phyloP scores from a whole-genome alignment of 1,140 invertebrate genomes.

The Drosophila insularis region DNA sequence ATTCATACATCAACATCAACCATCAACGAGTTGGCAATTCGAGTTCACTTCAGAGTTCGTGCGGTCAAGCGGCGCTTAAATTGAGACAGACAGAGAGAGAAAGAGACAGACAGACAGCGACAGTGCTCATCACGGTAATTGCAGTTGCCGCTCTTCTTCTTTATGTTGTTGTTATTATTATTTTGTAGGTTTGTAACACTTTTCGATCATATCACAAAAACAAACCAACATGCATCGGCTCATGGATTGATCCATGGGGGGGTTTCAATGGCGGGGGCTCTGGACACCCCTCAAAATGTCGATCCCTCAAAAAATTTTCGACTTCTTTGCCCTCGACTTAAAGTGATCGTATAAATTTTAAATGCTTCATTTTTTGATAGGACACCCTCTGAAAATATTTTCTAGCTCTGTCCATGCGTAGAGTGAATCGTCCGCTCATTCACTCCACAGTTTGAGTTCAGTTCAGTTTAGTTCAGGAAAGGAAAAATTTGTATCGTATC shows the following conservation, averaged over 20 bases:
- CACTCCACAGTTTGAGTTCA: conserved; percentile 22
- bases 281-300: too few species aligned
- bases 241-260: too few species aligned
- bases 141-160: conserved; percentile 38
- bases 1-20: too few species aligned
- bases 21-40: conserved; percentile 10
- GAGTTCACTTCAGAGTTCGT: conserved; percentile 25
- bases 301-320: too few species aligned
- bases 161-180: conserved; percentile 20
- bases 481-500: conserved; percentile 75
- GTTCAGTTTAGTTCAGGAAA: conserved; percentile 4
- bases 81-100: conserved; percentile 51
- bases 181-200: conserved; percentile 42
- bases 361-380: too few species aligned
- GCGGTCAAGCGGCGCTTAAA: conserved; percentile 57
- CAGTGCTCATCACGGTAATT: conserved; percentile 54
- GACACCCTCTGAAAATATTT: too few species aligned
- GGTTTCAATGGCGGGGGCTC: too few species aligned
- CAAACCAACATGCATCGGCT: conserved; percentile 9
- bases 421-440: conserved; percentile 33
- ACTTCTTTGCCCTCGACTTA: too few species aligned
- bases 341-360: too few species aligned
- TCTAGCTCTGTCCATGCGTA: background rate
- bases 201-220: conserved; percentile 56
- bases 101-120: conserved; percentile 38